phyloP scores from a whole-genome alignment of 53 echinoderm and acorn worm genomes.

The Paelopatides confundens region DNA sequence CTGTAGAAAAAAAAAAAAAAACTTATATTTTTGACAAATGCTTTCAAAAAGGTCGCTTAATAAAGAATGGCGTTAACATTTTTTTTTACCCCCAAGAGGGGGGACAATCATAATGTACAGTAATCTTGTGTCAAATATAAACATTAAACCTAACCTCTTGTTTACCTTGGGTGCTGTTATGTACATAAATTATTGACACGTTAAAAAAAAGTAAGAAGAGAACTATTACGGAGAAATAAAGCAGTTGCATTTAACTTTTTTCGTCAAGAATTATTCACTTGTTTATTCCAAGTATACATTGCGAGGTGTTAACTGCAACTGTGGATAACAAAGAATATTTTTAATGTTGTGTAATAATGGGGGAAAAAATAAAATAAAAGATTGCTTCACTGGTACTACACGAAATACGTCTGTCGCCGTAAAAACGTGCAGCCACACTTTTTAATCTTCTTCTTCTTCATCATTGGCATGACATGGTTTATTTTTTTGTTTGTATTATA shows the following conservation, averaged over 20 bases:
- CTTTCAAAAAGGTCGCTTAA: slow-evolving; percentile 1
- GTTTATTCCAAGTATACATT: background rate
- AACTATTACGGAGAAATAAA: background rate
- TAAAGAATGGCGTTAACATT: slow-evolving; percentile 14
- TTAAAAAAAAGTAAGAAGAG: background rate
- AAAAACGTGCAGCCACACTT: background rate
- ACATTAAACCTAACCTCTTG: background rate
- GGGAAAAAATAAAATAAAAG: background rate
- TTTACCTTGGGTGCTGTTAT: slow-evolving; percentile 21
- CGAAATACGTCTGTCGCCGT: background rate
- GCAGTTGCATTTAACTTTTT: too few relatives aligned
- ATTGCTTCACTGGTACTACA: background rate
- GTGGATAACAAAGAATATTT: background rate
- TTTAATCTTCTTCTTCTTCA: background rate
- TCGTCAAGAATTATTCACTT: background rate
- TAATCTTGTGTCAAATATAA: background rate
- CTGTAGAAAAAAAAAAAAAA: background rate
- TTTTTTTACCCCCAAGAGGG: background rate
- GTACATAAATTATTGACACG: slow-evolving; percentile 4
- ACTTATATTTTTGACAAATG: background rate
- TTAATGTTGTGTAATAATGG: background rate
- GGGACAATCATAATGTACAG: slow-evolving; percentile 10
- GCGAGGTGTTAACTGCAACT: background rate
- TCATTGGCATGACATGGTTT: background rate
- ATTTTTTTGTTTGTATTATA: background rate